Base-by-base conservation (phyloP, 2,113 vertebrate genomes). In the Nettapus auritus region DNA sequence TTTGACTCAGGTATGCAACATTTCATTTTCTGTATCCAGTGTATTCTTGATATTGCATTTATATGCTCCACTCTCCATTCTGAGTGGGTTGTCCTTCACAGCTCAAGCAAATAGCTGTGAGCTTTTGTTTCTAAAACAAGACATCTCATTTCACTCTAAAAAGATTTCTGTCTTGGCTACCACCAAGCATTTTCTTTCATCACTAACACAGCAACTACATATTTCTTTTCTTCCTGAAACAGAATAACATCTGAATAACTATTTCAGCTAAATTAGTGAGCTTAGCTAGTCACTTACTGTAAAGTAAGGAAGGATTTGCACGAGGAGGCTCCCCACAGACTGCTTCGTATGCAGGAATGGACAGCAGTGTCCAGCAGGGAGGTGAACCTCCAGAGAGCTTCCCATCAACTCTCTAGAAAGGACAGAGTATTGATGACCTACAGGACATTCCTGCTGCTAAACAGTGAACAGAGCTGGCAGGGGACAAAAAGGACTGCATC, bases 381-480 rank as follows among this genome's bases (percentile, higher is more conserved):
- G 19, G 6, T 83, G 36, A 64, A 23, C 62, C 36, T 40, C 36
- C 17, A 19, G 38, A 40, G 36, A 64, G 62, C 25, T 50, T 50
- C 28, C 28, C 14, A 42, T 44, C n/a, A 68, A 31, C 7, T 46
- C 10, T 48, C n/a, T 63, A 42, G 17, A 70, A 36, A 4, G 5
- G 21, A 21, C 21, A 60, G 0, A 38, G 1, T 2, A 73, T 11
- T 2, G 1, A 34, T 33, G 11, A 34, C 15, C 59, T 23, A 5
- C 36, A 6, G 17, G 20, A 7, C 21, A 13, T 42, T 77, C 15
- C 40, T 63, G 28, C 67, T 89, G 26, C n/a, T 64, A 29, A 78
- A 68, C 17, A 83, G 48, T 29, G 6, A 19, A 20, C n/a, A 38
- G 48, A 82, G 3, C 13, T 62, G 25, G 20, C 53, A 68, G 20